These are phyloP conservation scores for Percopsis omiscomaycus DNA, from an alignment of 2,797 vertebrate genomes.

Conservation along the genomic window DNA sequence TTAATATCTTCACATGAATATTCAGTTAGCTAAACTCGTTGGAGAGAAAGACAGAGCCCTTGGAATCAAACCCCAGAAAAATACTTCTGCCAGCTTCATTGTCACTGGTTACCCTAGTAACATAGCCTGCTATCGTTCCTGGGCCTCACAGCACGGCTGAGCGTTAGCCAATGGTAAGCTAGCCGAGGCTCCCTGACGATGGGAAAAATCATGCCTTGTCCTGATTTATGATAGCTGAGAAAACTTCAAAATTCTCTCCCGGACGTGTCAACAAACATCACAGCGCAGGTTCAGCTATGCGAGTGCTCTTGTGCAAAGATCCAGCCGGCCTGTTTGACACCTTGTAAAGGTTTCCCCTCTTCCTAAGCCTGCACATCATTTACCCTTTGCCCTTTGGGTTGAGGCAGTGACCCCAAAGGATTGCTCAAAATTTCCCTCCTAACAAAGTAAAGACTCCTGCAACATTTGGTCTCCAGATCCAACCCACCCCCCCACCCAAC, in stretches of 20 bases:
- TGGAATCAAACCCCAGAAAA: conserved; percentile 28
- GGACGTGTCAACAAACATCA: conserved; percentile 81
- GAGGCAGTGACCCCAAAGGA: conserved; percentile 62
- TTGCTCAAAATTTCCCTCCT: conserved; percentile 45
- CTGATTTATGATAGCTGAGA: conserved; percentile 73
- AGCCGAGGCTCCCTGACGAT: conserved; percentile 54
- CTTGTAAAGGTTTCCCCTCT: conserved; percentile 68
- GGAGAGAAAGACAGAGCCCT: conserved; percentile 15
- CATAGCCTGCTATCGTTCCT: conserved; percentile 17
- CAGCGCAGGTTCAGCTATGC: conserved; percentile 66
- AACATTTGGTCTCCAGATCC: conserved; percentile 81
- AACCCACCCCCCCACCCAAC: neutral
- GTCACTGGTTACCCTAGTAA: conserved; percentile 26
- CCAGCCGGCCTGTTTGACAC: conserved; percentile 67
- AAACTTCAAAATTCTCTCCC: conserved; percentile 75
- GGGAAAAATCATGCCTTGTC: conserved; percentile 72
- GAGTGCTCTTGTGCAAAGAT: conserved; percentile 63
- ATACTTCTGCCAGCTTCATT: conserved; percentile 15
- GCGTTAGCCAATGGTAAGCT: conserved; percentile 14
- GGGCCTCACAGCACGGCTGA: conserved; percentile 21
- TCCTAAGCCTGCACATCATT: conserved; percentile 40
- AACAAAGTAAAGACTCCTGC: conserved; percentile 52
- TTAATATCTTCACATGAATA: conserved; percentile 2
- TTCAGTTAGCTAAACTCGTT: conserved; percentile 2
- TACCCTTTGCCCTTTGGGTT: conserved; percentile 45